Evolutionary conservation across 2,888 invertebrate species (phyloP).

Genomic region (Cheilosia scutellata): DNA sequence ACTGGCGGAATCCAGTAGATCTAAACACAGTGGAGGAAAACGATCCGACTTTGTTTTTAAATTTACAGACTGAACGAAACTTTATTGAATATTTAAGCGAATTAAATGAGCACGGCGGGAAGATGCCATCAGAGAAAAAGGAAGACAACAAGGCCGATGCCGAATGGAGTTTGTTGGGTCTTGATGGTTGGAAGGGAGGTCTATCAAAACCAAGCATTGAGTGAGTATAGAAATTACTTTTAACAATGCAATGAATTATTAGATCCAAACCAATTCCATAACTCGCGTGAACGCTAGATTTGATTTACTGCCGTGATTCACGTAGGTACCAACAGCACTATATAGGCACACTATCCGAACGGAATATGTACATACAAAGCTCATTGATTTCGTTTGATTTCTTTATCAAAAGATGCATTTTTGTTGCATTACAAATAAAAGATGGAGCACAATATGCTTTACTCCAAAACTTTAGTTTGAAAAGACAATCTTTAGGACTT

Average conservation of each 20-base stretch:
- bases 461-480: too few relatives aligned
- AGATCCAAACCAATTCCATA: too few relatives aligned
- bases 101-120: slow-evolving; percentile 60
- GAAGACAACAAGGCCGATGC: slow-evolving; percentile 70
- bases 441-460: too few relatives aligned
- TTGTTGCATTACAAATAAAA: too few relatives aligned
- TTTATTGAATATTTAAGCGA: slow-evolving; percentile 75
- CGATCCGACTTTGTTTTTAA: slow-evolving; percentile 56
- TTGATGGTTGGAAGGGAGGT: slow-evolving; percentile 82
- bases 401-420: too few relatives aligned
- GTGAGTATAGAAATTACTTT: slow-evolving; percentile 32
- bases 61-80: slow-evolving; percentile 77
- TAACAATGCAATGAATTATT: not conserved
- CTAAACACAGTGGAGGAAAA: slow-evolving; percentile 17
- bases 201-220: slow-evolving; percentile 63
- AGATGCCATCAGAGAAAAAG: slow-evolving; percentile 11
- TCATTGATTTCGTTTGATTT: too few relatives aligned
- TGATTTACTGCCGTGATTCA: too few relatives aligned
- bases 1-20: not conserved
- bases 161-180: slow-evolving; percentile 80
- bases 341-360: too few relatives aligned
- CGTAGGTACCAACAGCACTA: too few relatives aligned
- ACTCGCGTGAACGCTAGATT: too few relatives aligned
- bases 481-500: too few relatives aligned
- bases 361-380: too few relatives aligned